Base-by-base conservation (phyloP, 2,888 invertebrate species). In the Lasioglossum calceatum region DNA sequence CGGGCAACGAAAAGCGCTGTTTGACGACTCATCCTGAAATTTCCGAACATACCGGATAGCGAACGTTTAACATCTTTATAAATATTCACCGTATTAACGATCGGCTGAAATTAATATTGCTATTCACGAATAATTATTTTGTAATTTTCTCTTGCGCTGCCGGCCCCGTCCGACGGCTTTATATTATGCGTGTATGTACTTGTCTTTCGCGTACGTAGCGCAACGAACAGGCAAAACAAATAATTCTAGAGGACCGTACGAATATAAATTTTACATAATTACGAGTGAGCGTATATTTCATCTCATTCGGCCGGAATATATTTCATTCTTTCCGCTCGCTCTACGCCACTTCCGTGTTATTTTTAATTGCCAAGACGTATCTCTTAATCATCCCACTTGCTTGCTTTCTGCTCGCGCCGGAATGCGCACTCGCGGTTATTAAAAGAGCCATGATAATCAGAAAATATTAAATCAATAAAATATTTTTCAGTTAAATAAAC, bases 261-360 rank as follows among this genome's bases (percentile, higher is more conserved):
- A 42, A 47, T 71, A 67, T 77, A 74, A 77, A 84, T 79, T 84
- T 78, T 67, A 75, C 78, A 75, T 79, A 79, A 81, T 77, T 81
- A 72, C 76, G 58, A 50, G 67, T 72, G 54, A 83, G 84, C 84
- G 84, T 86, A 84, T 84, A 86, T 88, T 89, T 86, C 86, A 89
- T 90, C 86, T 86, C 80, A 81, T 73, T 78, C 77, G 2, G 78
- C 71, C 61, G 72, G 39, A 82, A 81, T 36, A 39, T 84, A 77
- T 79, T 88, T 79, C 74, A 79, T 84, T 85, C 76, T 42, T 73
- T 23, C 64, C 54, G 50, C 14, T 44, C 54, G 73, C n/a, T 39
- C 27, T 32, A 77, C 80, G 27, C 36, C 58, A 72, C 67, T 67
- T 76, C 71, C 23, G 27, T 84, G 82, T 88, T 85, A 87, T 84